A percentile compares a stretch with the other conserved stretches of the same genome.
Evolutionary conservation across 2,888 invertebrate species (phyloP).

Genomic region (Cheilosia grossa): DNA sequence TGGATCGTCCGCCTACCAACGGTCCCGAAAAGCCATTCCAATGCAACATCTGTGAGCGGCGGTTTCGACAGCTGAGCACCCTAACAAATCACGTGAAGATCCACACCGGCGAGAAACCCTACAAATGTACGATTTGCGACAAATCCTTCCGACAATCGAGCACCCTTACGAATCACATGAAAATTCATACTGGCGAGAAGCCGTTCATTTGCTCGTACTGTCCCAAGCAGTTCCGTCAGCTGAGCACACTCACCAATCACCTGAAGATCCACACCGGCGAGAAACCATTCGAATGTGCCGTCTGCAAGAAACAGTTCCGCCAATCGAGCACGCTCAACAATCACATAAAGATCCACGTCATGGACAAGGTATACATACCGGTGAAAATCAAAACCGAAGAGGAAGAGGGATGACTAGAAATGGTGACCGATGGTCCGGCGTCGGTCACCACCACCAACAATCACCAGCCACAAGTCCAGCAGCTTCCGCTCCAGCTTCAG

Average conservation of each 20-base stretch:
- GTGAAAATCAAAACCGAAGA: conserved; percentile 83
- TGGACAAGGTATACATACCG: conserved; percentile 83
- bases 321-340: conserved; percentile 83
- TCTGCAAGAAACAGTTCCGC: conserved; percentile 83
- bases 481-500: conserved; percentile 58
- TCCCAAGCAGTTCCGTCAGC: conserved; percentile 83
- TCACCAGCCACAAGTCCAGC: conserved; percentile 70
- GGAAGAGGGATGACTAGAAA: conserved; percentile 83
- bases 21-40: conserved; percentile 83
- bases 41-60: conserved; percentile 83
- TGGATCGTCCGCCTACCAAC: conserved; percentile 75
- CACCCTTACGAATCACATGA: conserved; percentile 83
- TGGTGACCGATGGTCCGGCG: conserved; percentile 80
- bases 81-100: conserved; percentile 83
- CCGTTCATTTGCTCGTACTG: conserved; percentile 83
- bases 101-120: conserved; percentile 83
- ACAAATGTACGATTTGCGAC: conserved; percentile 83
- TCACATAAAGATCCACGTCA: conserved; percentile 83
- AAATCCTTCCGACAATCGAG: conserved; percentile 83
- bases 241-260: conserved; percentile 83
- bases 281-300: conserved; percentile 83
- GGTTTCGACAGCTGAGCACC: conserved; percentile 83
- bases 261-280: conserved; percentile 84
- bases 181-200: conserved; percentile 83
- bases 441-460: conserved; percentile 68